These are phyloP conservation scores for Sturnus vulgaris DNA, from an alignment of 2,113 vertebrate species.

Conservation along the genomic window DNA sequence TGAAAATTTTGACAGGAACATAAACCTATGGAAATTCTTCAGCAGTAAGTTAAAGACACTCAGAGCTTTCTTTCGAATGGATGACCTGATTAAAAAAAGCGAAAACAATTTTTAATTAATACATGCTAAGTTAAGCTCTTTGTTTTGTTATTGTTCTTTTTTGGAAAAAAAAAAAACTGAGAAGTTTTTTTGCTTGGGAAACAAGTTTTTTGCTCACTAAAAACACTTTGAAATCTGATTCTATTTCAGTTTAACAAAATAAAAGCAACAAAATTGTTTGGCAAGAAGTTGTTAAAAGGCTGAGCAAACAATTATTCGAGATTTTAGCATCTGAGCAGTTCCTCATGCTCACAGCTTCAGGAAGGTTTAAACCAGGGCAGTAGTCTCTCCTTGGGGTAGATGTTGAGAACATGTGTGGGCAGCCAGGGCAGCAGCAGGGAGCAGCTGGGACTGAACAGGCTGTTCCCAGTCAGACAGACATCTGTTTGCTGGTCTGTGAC, in stretches of 20 bases:
- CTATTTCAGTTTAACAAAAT: neutral
- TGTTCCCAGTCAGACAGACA: neutral
- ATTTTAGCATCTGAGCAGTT: neutral
- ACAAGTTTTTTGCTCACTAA: neutral
- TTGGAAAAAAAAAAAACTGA: neutral
- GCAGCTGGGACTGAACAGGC: accelerated
- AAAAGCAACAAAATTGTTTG: neutral
- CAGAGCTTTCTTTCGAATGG: neutral
- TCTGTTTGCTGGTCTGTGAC: neutral
- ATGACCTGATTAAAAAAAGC: neutral
- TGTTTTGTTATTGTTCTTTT: neutral
- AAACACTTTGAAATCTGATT: neutral
- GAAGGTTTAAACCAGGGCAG: neutral
- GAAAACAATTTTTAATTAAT: neutral
- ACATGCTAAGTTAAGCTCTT: neutral
- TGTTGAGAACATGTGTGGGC: accelerated
- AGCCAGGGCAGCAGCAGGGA: neutral
- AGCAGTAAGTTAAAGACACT: neutral
- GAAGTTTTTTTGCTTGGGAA: neutral
- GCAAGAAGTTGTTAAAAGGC: neutral
- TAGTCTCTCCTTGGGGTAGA: neutral
- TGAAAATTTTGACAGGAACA: neutral
- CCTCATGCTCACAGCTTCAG: neutral
- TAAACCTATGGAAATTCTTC: neutral
- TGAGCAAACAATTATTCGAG: neutral